Evolutionary conservation across 2,113 vertebrate species (phyloP), one percentile per base, ranked within the genome.

Genomic region (Nibea albiflora): DNA sequence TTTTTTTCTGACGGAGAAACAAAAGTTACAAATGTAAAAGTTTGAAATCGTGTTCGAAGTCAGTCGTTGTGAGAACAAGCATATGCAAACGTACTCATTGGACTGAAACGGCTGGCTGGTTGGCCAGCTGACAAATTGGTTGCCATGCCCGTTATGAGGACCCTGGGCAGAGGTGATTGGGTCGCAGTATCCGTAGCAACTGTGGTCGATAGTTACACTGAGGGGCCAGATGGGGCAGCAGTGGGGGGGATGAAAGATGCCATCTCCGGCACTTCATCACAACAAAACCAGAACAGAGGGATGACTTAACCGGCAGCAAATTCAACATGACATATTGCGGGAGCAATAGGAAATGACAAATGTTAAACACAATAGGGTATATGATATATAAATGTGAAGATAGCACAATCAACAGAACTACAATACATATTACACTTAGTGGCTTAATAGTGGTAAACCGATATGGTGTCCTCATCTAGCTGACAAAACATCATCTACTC

Each of bases 211-310:
- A 81, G 84, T 87, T 85, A 77, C 87, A 90, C 75, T 15, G 78
- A 78, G 64, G 71, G 82, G 84, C 83, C 93, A 94, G 94, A 94
- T 93, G 92, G 92, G 85, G 81, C 71, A 88, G 42, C 84, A 87
- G 86, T 83, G 8, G 49, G 91, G 92, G 83, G 81, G 35, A n/a
- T 31, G 57, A 62, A 78, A 64, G 65, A 5, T 60, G 60, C 54
- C 73, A 73, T 78, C 60, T 28, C 78, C 54, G 19, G 69, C 73
- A 50, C 54, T 88, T 85, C 58, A 87, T 80, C 60, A 83, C 22
- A 81, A 31, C 5, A 28, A 84, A 86, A 76, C 24, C 64, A 80
- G 53, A 82, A 66, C 24, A 58, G 15, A 67, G 24, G 83, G 14
- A 71, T 28, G 22, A 60, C 56, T 39, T 3, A 60, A 60, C 42